phyloP scores from a whole-genome alignment of 1,140 invertebrate genomes.

The Nixonia krombeini region DNA sequence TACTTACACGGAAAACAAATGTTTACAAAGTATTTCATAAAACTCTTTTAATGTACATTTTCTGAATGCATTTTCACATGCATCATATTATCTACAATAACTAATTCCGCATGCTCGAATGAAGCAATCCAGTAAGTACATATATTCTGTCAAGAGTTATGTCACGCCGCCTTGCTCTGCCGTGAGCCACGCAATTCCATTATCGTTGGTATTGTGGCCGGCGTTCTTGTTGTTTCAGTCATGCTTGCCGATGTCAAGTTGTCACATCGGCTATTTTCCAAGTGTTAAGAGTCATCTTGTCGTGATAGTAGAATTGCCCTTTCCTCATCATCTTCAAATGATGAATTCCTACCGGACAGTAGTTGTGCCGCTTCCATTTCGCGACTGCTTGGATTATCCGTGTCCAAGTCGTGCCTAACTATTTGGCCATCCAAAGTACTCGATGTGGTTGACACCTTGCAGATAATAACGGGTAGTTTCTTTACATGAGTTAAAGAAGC shows the following conservation, averaged over 20 bases:
- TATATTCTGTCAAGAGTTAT: constrained; percentile 41
- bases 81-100: neutral
- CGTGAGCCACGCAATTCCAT: constrained; percentile 44
- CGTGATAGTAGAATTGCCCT: constrained; percentile 57
- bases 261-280: constrained; percentile 50
- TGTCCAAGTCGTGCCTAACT: constrained; percentile 49
- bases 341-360: constrained; percentile 47
- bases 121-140: constrained; percentile 53
- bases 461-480: constrained; percentile 22
- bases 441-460: constrained; percentile 30
- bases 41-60: neutral
- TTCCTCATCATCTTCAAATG: constrained; percentile 56
- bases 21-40: too few relatives aligned
- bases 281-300: constrained; percentile 64
- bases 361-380: constrained; percentile 47
- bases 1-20: too few relatives aligned
- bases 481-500: constrained; percentile 15
- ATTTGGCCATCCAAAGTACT: constrained; percentile 39
- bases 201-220: constrained; percentile 24
- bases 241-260: constrained; percentile 16
- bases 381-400: constrained; percentile 45
- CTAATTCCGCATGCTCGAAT: constrained; percentile 1
- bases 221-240: constrained; percentile 5
- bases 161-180: constrained; percentile 56
- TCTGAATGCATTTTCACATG: neutral